These are phyloP conservation scores for Drosophila merina DNA, from an alignment of 2,888 invertebrate genomes.

Conservation along the genomic window DNA sequence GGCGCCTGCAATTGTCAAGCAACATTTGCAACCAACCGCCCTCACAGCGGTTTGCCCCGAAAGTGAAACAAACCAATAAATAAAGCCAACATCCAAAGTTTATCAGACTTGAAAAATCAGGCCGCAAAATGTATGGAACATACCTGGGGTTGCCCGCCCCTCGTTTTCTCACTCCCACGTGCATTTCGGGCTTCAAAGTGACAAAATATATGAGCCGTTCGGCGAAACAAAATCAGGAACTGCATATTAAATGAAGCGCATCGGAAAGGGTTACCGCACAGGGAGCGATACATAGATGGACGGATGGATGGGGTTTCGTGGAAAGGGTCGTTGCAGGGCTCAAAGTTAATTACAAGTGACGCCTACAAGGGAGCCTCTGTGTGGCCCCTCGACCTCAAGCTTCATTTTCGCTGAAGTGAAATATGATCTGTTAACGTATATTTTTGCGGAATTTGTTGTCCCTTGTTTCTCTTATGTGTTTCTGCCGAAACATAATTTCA, in stretches of 20 bases:
- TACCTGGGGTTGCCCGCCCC: slow-evolving; percentile 8
- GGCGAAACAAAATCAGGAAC: slow-evolving; percentile 58
- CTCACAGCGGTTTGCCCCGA: slow-evolving; percentile 47
- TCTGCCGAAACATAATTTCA: slow-evolving; percentile 49
- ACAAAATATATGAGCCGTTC: slow-evolving; percentile 72
- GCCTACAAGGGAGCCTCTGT: slow-evolving; percentile 71
- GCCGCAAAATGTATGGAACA: slow-evolving; percentile 32
- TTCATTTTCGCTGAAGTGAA: slow-evolving; percentile 55
- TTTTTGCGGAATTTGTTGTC: slow-evolving; percentile 41
- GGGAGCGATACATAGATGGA: slow-evolving; percentile 11
- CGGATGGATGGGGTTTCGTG: slow-evolving; percentile 9
- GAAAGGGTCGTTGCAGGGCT: slow-evolving; percentile 53
- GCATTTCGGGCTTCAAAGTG: slow-evolving; percentile 49
- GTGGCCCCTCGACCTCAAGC: slow-evolving; percentile 58
- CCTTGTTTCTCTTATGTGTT: slow-evolving; percentile 27
- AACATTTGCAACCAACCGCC: slow-evolving; percentile 55
- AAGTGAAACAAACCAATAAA: slow-evolving; percentile 67
- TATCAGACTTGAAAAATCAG: slow-evolving; percentile 63
- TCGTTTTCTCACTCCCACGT: slow-evolving; percentile 52
- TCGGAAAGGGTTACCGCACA: slow-evolving; percentile 54
- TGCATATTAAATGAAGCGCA: slow-evolving; percentile 75
- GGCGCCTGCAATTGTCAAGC: slow-evolving; percentile 45
- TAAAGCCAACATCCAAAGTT: slow-evolving; percentile 62
- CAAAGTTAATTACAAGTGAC: slow-evolving; percentile 71
- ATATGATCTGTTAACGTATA: slow-evolving; percentile 58